Evolutionary conservation across 1,140 invertebrate genomes (phyloP).

Genomic region (Helicoverpa armigera): DNA sequence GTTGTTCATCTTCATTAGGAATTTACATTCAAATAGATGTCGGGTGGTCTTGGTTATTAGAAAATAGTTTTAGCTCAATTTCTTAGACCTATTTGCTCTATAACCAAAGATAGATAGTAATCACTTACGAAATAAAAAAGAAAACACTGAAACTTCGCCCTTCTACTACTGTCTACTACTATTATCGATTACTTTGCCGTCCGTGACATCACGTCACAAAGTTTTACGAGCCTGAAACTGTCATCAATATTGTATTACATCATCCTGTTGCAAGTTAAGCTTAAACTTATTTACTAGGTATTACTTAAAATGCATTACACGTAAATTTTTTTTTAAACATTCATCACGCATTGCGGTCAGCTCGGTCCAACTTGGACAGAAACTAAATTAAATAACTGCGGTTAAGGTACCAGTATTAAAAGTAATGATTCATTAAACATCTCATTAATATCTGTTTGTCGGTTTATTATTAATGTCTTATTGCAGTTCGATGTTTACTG

Average conservation of each 20-base stretch:
- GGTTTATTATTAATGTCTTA: constrained; percentile 9
- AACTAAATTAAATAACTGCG: constrained; percentile 6
- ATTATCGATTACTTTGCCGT: neutral
- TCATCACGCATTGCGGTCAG: constrained; percentile 15
- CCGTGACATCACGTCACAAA: neutral
- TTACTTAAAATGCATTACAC: constrained; percentile 11
- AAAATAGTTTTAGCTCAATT: too few species aligned
- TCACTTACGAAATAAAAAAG: too few species aligned
- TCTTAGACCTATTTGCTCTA: too few species aligned
- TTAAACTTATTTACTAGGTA: too few species aligned
- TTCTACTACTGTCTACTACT: too few species aligned
- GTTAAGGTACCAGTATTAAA: constrained; percentile 1
- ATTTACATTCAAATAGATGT: too few species aligned
- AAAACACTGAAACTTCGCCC: too few species aligned
- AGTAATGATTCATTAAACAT: constrained; percentile 8
- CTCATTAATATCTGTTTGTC: constrained; percentile 17
- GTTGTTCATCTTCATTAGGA: too few species aligned
- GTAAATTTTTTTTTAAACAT: neutral
- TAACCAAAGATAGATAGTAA: too few species aligned
- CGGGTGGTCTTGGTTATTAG: too few species aligned
- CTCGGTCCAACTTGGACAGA: neutral
- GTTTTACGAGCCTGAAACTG: constrained; percentile 3
- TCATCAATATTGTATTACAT: neutral
- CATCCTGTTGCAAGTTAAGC: neutral
- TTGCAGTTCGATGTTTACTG: neutral